Conservation (phyloP, 1,140 invertebrate species). For the Panonychus citri region DNA sequence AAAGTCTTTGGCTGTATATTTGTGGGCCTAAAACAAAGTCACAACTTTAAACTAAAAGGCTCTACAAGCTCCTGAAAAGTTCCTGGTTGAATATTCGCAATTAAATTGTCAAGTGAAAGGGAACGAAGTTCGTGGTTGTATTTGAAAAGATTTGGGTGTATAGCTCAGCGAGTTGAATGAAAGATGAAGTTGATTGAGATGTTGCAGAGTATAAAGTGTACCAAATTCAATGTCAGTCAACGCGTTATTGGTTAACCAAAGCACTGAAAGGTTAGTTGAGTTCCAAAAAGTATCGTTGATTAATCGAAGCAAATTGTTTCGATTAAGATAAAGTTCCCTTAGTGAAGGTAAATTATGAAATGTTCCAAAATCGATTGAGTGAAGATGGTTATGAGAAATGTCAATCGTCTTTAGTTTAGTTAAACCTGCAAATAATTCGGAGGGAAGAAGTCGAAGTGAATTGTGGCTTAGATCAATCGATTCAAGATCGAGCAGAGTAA, state of each 20-base stretch:
- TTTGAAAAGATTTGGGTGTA: slow-evolving; percentile 46
- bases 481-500: slow-evolving; percentile 43
- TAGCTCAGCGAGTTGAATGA: slow-evolving; percentile 58
- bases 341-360: slow-evolving; percentile 52
- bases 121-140: slow-evolving; percentile 47
- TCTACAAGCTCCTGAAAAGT: slow-evolving; percentile 51
- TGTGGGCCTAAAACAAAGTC: no score
- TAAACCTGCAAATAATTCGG: slow-evolving; percentile 41
- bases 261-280: slow-evolving; percentile 44
- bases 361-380: slow-evolving; percentile 45
- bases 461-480: slow-evolving; percentile 66
- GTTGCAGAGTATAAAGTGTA: slow-evolving; percentile 41
- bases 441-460: slow-evolving; percentile 31
- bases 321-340: slow-evolving; percentile 54
- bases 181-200: slow-evolving; percentile 55
- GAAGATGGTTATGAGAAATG: slow-evolving; percentile 62
- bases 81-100: slow-evolving; percentile 48
- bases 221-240: slow-evolving; percentile 46
- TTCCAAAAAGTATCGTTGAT: slow-evolving; percentile 53
- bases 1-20: no score
- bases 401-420: slow-evolving; percentile 51
- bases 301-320: slow-evolving; percentile 69
- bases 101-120: slow-evolving; percentile 70
- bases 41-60: no score
- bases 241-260: slow-evolving; percentile 67